Base-by-base conservation (phyloP, 2,797 vertebrate genomes). In the Eulemur albifrons region DNA sequence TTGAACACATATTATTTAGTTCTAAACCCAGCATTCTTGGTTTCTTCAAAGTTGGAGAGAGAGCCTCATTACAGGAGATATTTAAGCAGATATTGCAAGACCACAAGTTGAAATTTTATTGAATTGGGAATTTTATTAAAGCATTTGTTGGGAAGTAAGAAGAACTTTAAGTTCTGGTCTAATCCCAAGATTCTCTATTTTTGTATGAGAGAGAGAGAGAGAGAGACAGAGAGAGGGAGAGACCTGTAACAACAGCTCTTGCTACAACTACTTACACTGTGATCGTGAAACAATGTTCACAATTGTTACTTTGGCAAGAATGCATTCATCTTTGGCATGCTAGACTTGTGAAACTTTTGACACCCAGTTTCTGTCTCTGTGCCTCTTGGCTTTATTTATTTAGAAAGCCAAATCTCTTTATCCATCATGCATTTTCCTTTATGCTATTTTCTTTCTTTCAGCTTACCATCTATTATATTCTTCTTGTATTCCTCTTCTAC, bases 101-200 rank as follows among this genome's bases (percentile, higher is more conserved):
- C 5, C 13, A 23, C 30, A 48, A 11, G 18, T 8, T 23, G 54
- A 57, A 57, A 57, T 57, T 23, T 57, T 57, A 57, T 23, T 57
- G 54, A 57, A 57, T 23, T 67, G 18, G 40, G 25, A 52, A 61
- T 61, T 94, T 80, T 84, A 57, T 61, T 76, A 88, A 92, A 79
- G 13, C 1, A 63, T 80, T 79, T 80, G 2, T 35, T 87, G 35
- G 27, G 32, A 9, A n/a, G 67, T 82, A 85, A 75, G 4, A 61
- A 61, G 10, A 90, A 97, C 50, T 90, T 75, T 17, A 88, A 96
- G 10, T 81, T 87, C 32, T 57, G 20, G 18, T 87, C 43, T 67
- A 87, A 89, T 72, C 4, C 11, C 4, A 83, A 94, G 57, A 73
- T 45, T 63, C 7, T 48, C 38, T 88, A 11, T 52, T 85, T 63